These are phyloP conservation scores for Taenioides sp. DNA, from an alignment of 2,797 vertebrate species.

Conservation along the genomic window DNA sequence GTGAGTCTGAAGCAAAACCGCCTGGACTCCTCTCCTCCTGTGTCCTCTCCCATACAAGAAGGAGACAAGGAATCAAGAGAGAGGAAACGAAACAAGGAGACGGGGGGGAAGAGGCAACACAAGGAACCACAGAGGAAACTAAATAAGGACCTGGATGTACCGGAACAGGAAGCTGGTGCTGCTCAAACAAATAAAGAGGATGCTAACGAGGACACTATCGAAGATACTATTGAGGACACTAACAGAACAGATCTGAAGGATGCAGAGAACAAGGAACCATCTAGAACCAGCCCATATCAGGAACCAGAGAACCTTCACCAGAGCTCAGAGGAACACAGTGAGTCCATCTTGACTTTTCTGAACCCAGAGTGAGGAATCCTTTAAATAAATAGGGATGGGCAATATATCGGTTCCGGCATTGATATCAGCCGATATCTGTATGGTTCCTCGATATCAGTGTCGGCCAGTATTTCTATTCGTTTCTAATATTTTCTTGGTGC, in stretches of 20 bases:
- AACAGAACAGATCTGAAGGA: background rate
- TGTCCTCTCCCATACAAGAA: background rate
- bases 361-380: no score
- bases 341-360: background rate
- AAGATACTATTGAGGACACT: background rate
- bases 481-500: no score
- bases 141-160: background rate
- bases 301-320: background rate
- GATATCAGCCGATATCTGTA: no score
- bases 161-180: background rate
- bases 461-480: no score
- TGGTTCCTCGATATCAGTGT: no score
- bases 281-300: background rate
- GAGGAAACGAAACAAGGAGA: background rate
- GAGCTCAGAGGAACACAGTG: background rate
- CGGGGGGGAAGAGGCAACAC: background rate
- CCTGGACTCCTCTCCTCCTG: background rate
- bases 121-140: background rate
- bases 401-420: no score
- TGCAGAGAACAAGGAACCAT: background rate
- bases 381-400: no score
- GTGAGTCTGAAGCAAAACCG: background rate
- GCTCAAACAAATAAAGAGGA: background rate
- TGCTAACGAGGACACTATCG: background rate
- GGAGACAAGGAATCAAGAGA: background rate